Base-by-base conservation (phyloP, 92 coral and sea anemone genomes). In the Epizoanthus rinbou region DNA sequence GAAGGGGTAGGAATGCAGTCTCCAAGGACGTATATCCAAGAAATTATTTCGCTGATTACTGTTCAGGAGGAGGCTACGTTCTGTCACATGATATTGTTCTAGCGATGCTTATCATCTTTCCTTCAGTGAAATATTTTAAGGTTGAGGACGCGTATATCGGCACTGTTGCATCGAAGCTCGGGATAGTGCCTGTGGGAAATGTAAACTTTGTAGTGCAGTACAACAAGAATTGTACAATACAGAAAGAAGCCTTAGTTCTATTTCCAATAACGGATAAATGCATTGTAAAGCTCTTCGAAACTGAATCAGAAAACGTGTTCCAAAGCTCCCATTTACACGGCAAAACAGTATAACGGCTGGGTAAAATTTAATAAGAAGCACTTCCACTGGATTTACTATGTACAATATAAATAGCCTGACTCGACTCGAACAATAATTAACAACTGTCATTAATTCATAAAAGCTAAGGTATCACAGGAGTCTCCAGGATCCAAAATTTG, bases 131-230 rank as follows among this genome's bases (percentile, higher is more conserved):
- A 37, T 80, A 85, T 2, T 66, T 81, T 7, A 73, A 72, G 35
- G 60, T 86, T 39, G 89, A 86, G 37, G 89, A 86, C n/a, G 89
- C 89, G 1, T 86, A 86, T 13, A 64, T 86, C 0, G 86, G 89
- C 3, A 52, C 15, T 31, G 31, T 86, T 16, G 89, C 89, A 0
- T 79, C 86, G 7, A 74, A 80, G 11, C 56, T 86, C 17, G 80
- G 74, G 19, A 81, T 86, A 5, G 22, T 64, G 4, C 86, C 89
- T 5, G 43, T 80, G 15, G 53, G 80, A 14, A 86, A 79, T 15
- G 31, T 39, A 11, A 58, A 76, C 10, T 86, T 86, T 64, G 8
- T 70, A 2, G 82, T 86, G 86, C 82, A 86, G 24, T 17, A 52
- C 37, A 75, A 80, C 25, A 64, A 25, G 35, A 1, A 18, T 8